Conservation (phyloP, 92 coral and sea anemone species). For the Heliopora coerulea region DNA sequence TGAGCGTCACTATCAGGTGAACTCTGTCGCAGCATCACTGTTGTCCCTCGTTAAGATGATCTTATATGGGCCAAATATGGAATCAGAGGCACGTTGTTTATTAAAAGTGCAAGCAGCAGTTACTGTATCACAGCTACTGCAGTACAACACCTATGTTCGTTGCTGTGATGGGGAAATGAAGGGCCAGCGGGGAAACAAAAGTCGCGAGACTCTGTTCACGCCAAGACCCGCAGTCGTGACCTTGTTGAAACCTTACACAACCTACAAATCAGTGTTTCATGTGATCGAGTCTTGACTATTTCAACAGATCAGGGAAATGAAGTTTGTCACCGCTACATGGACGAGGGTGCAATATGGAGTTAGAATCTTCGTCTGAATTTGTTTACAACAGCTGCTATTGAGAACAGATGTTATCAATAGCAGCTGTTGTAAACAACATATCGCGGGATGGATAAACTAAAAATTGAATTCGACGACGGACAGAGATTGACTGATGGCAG, state of each 20-base stretch:
- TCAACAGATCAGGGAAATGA: conserved; percentile 37
- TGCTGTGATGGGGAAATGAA: too few relatives aligned
- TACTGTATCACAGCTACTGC: conserved; percentile 2
- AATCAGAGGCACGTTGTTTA: too few relatives aligned
- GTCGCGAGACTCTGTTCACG: conserved; percentile 12
- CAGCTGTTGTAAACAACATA: too few relatives aligned
- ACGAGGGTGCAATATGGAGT: background rate
- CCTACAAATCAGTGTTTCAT: conserved; percentile 11
- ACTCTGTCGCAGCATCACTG: conserved; percentile 3
- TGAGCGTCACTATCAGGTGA: background rate
- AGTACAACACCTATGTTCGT: too few relatives aligned
- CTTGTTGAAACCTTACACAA: conserved; percentile 17
- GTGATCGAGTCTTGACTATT: conserved; percentile 27
- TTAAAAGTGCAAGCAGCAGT: too few relatives aligned
- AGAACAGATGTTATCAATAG: too few relatives aligned
- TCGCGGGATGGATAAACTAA: too few relatives aligned
- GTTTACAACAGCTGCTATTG: conserved; percentile 39
- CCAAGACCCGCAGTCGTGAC: conserved; percentile 8
- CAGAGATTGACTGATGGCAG: too few relatives aligned
- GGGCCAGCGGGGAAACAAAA: background rate
- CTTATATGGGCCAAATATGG: background rate
- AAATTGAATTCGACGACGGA: too few relatives aligned
- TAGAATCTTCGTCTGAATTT: background rate
- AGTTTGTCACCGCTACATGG: conserved; percentile 9
- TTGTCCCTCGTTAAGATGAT: conserved; percentile 35